Evolutionary conservation across 1,140 invertebrate species (phyloP), one percentile per base, ranked within the genome.

Genomic region (Stegodyphus dumicola): DNA sequence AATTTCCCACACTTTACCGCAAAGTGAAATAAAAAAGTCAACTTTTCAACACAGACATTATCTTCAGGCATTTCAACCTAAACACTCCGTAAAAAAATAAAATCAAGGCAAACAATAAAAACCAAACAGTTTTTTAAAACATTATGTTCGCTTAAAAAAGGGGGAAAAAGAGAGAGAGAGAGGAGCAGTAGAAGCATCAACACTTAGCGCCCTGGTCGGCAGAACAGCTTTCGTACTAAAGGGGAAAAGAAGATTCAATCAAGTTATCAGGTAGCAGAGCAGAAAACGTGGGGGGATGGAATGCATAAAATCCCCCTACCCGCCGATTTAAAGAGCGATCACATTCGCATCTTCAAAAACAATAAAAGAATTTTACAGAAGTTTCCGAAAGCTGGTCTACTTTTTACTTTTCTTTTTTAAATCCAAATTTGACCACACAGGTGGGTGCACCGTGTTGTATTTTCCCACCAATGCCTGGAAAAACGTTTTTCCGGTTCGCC

Each of bases 401-500:
- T 18, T 67, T 67, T 67, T 67, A 7, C 17, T 67, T 67, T n/a
- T 67, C n/a, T 67, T 67, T 18, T 17, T 67, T 67, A 7, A n/a
- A 17, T 17, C 6, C 7, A n/a, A 54, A 33, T 33, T 33, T 33
- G 66, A 48, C 49, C 52, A 73, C 67, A n/a, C 78, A 73, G 78
- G 69, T 81, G 70, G 78, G 78, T n/a, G 67, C 52, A 48, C n/a
- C 6, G 11, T 73, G 78, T 64, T 80, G 69, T 73, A 80, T 80
- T 80, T 80, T 81, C 78, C 67, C 78, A 81, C 78, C 78, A 81
- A 7, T 69, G 77, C n/a, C 65, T 11, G 17, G 33, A 79, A 80
- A 81, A 81, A 73, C 78, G 78, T 81, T 81, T 81, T 81, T 71
- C 67, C 78, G 78, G 69, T 81, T 56, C 52, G 56, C 11, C 78